These are phyloP conservation scores for Campoletis sonorensis DNA, from an alignment of 1,140 invertebrate species.

Conservation along the genomic window DNA sequence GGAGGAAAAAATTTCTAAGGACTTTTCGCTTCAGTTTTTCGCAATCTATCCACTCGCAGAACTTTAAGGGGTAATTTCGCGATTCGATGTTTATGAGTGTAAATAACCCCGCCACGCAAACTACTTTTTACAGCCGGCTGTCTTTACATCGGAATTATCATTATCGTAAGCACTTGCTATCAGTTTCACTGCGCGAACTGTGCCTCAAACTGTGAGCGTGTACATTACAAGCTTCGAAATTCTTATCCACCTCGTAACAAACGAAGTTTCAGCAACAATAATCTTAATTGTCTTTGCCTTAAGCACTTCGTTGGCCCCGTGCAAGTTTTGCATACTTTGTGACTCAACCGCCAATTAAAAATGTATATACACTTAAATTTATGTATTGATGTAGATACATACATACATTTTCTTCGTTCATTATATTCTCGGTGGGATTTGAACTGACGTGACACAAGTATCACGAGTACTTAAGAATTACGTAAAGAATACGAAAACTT, in stretches of 20 bases:
- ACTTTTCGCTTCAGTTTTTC: no score
- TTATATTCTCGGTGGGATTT: no score
- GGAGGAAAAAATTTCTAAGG: no score
- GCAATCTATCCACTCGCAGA: neutral
- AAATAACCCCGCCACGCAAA: neutral
- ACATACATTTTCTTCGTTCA: neutral
- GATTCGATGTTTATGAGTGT: no score
- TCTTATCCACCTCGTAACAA: slow-evolving; percentile 11
- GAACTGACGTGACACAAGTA: no score
- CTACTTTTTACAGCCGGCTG: slow-evolving; percentile 41
- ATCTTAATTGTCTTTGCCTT: slow-evolving; percentile 62
- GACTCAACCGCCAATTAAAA: slow-evolving; percentile 61
- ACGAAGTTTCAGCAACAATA: slow-evolving; percentile 56
- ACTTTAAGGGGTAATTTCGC: no score
- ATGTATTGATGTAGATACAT: neutral
- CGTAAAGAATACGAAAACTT: no score
- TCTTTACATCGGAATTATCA: slow-evolving; percentile 63
- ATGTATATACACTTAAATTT: neutral
- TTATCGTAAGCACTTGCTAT: slow-evolving; percentile 54
- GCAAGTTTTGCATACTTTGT: slow-evolving; percentile 58
- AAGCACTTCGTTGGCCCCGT: slow-evolving; percentile 23
- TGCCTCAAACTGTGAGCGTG: slow-evolving; percentile 13
- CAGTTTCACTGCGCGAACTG: neutral
- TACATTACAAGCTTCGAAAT: neutral
- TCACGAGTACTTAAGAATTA: no score